A percentile compares a stretch with the other conserved stretches of the same genome.
These are phyloP conservation scores for Echinometra lucunter DNA, from an alignment of 53 echinoderm and acorn worm species.

Conservation along the genomic window DNA sequence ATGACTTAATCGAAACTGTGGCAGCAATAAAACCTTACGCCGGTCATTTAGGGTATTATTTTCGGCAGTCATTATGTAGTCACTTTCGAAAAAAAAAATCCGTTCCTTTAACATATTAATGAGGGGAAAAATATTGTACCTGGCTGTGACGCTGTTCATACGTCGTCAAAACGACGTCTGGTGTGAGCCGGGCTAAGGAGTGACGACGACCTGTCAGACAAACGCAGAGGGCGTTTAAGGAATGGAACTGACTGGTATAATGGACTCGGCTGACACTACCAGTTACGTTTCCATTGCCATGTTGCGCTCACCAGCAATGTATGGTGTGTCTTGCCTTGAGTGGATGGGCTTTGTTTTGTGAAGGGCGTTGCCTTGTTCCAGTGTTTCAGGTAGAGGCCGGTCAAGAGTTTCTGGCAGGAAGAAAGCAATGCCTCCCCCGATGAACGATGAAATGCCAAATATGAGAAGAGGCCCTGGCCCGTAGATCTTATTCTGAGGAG, in stretches of 20 bases:
- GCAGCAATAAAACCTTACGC: no score
- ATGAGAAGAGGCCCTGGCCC: slow-evolving; percentile 62
- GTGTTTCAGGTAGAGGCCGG: slow-evolving; percentile 75
- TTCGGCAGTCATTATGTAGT: no score
- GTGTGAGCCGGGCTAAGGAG: no score
- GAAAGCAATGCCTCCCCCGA: slow-evolving; percentile 62
- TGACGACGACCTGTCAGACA: not conserved
- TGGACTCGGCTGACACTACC: not conserved
- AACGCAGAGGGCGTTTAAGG: not conserved
- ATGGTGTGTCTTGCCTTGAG: not conserved
- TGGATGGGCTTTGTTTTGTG: slow-evolving; percentile 52
- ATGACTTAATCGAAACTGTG: no score
- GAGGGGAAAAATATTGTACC: no score
- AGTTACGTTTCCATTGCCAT: slow-evolving; percentile 33
- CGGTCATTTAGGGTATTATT: no score
- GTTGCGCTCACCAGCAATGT: slow-evolving; percentile 14
- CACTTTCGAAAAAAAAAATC: no score
- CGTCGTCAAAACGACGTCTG: no score
- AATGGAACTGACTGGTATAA: not conserved
- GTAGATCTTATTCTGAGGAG: slow-evolving; percentile 29
- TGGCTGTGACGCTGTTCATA: no score
- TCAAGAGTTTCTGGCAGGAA: slow-evolving; percentile 72
- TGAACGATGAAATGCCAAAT: slow-evolving; percentile 66
- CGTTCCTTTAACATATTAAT: no score
- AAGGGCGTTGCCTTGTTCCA: slow-evolving; percentile 70